A percentile compares a stretch with the other conserved stretches of the same genome.
Conservation (phyloP, 2,888 invertebrate species). For the Mechanitis messenoides region DNA sequence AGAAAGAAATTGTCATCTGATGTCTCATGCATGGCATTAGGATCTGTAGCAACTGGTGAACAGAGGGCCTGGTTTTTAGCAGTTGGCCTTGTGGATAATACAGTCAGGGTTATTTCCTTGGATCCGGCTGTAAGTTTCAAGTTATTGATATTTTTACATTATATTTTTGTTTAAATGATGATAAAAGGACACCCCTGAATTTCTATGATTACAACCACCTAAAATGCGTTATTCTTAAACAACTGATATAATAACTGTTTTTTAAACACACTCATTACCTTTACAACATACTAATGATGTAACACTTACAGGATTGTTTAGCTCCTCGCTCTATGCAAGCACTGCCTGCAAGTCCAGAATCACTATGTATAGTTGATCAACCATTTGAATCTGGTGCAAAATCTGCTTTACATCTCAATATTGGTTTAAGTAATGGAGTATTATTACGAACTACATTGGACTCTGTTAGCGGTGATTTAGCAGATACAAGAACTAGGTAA, state of each 20-base stretch:
- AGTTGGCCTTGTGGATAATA: constrained; percentile 96
- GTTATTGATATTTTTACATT: not conserved
- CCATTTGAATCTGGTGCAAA: constrained; percentile 82
- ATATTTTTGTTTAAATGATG: constrained; percentile 52
- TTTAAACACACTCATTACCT: constrained; percentile 1
- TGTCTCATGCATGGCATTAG: constrained; percentile 98
- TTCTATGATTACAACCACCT: constrained; percentile 67
- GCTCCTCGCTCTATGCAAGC: constrained; percentile 98
- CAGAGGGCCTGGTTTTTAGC: constrained; percentile 96
- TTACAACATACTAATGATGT: not conserved
- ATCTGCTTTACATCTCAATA: constrained; percentile 92
- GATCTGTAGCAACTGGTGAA: constrained; percentile 95
- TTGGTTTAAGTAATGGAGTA: constrained; percentile 98
- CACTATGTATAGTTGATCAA: constrained; percentile 95
- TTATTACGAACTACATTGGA: constrained; percentile 94
- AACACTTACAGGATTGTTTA: constrained; percentile 85
- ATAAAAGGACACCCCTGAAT: constrained; percentile 74
- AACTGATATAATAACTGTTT: constrained; percentile 42
- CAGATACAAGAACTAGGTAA: constrained; percentile 94
- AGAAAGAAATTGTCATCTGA: constrained; percentile 97
- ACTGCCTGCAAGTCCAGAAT: constrained; percentile 96
- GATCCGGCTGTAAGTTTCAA: constrained; percentile 87
- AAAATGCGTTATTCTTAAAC: constrained; percentile 72
- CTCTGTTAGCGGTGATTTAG: constrained; percentile 96
- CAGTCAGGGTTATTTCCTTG: constrained; percentile 97